Percentiles rank a stretch among this genome's conserved stretches.
phyloP scores from a whole-genome alignment of 2,113 vertebrate species.

The Rattus rattus region DNA sequence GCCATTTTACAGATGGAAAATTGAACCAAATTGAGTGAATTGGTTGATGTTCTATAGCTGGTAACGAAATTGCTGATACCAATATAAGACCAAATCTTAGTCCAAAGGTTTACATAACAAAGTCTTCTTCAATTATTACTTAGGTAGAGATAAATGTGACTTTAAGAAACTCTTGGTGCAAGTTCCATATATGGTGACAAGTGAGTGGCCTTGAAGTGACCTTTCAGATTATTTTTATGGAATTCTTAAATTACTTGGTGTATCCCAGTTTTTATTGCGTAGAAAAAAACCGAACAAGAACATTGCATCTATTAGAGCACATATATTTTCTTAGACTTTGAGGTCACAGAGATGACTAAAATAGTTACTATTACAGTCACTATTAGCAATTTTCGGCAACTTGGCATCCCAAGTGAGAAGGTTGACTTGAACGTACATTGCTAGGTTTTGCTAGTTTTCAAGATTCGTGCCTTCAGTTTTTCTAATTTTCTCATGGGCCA shows the following conservation, averaged over 20 bases:
- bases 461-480: background rate
- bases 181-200: background rate
- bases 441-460: slow-evolving; percentile 31
- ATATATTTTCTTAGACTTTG: background rate
- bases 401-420: background rate
- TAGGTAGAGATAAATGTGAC: background rate
- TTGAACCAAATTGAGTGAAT: background rate
- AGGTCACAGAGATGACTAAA: background rate
- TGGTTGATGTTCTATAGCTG: background rate
- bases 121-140: background rate
- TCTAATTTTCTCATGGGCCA: background rate
- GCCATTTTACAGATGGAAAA: slow-evolving; percentile 19
- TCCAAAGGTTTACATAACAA: background rate
- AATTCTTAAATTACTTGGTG: background rate
- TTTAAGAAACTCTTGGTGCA: background rate
- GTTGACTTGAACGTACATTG: background rate
- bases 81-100: background rate
- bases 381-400: background rate
- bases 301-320: background rate
- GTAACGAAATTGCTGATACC: background rate
- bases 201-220: background rate
- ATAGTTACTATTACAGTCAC: background rate
- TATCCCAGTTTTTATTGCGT: background rate
- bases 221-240: background rate
- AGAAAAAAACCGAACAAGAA: background rate